phyloP scores from a whole-genome alignment of 1,140 invertebrate species.

The Mercenaria mercenaria region DNA sequence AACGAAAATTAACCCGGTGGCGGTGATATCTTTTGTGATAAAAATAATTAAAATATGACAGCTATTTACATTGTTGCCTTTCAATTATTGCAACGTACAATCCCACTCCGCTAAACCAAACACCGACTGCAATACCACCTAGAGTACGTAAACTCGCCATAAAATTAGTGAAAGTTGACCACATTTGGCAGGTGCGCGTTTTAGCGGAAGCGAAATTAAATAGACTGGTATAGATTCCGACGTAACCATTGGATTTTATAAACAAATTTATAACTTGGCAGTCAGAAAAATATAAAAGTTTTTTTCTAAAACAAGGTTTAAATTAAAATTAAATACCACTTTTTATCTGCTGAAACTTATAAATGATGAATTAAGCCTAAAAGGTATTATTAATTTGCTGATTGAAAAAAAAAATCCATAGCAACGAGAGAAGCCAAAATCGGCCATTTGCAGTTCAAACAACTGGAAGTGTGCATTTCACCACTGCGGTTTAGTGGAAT shows the following conservation, averaged over 20 bases:
- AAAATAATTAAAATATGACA: not conserved
- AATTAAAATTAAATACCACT: no score
- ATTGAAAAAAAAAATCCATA: constrained; percentile 22
- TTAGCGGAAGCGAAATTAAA: not conserved
- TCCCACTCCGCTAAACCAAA: not conserved
- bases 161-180: no score
- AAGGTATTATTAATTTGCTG: no score
- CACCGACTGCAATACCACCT: not conserved
- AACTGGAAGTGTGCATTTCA: not conserved
- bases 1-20: no score
- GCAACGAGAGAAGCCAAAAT: constrained; percentile 37
- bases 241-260: not conserved
- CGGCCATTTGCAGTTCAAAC: constrained; percentile 45
- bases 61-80: not conserved
- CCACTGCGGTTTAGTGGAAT: not conserved
- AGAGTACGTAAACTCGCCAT: not conserved
- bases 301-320: no score
- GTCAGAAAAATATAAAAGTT: no score
- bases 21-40: no score
- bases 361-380: no score
- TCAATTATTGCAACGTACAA: not conserved
- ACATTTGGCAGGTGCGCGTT: constrained; percentile 13
- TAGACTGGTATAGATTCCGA: not conserved
- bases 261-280: not conserved
- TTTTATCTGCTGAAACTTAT: no score